Conservation (phyloP, 2,888 invertebrate genomes). For the Napeogenes inachia region DNA sequence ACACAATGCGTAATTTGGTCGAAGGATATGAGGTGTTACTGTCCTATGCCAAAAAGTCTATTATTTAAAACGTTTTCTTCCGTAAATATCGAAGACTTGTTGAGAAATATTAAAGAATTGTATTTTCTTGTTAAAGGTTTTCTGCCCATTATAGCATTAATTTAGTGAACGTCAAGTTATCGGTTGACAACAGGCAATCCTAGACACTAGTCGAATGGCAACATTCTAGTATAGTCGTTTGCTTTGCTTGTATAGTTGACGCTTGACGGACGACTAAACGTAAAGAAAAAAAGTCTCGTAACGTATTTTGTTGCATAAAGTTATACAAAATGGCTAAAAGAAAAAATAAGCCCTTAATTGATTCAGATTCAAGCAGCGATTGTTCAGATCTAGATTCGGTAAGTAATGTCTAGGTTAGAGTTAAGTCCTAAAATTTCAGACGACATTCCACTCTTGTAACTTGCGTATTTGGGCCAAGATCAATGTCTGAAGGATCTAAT, state of each 20-base stretch:
- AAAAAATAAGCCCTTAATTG: slow-evolving; percentile 88
- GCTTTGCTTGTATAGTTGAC: slow-evolving; percentile 33
- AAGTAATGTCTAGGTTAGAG: slow-evolving; percentile 69
- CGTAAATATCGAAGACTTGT: no score
- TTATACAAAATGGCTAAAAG: slow-evolving; percentile 84
- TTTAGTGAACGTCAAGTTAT: no score
- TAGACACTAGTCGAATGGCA: background rate
- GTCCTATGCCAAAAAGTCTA: no score
- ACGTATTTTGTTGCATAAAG: slow-evolving; percentile 30
- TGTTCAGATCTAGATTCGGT: slow-evolving; percentile 91
- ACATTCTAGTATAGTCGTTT: slow-evolving; percentile 14
- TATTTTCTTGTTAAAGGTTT: no score
- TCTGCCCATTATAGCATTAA: no score
- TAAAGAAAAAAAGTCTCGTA: slow-evolving; percentile 30
- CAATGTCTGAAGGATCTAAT: slow-evolving; percentile 54
- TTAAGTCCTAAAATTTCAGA: slow-evolving; percentile 42
- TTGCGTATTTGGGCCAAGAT: slow-evolving; percentile 67
- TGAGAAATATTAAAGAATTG: no score
- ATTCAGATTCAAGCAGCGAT: slow-evolving; percentile 89
- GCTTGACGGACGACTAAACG: slow-evolving; percentile 39
- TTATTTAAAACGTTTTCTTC: no score
- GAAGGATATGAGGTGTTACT: no score
- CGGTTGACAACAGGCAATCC: no score
- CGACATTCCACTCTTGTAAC: slow-evolving; percentile 60
- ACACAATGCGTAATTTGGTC: no score